Evolutionary conservation across 2,888 invertebrate species (phyloP), one percentile per base, ranked within the genome.

Genomic region (Schizotus pectinicornis): DNA sequence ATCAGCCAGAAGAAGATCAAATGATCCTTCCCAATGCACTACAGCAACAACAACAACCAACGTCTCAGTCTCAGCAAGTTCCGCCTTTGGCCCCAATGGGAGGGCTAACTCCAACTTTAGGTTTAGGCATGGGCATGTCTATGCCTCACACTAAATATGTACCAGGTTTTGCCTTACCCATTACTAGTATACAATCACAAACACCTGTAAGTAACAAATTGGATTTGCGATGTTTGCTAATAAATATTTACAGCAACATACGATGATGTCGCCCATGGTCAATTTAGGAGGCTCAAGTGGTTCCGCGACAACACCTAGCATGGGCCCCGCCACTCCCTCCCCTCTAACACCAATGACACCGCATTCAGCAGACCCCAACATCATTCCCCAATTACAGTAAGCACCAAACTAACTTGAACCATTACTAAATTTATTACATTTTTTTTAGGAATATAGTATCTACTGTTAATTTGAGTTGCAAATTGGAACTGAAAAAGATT

Each of bases 391-490:
- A 75, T 80, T 95, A 75, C 95, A 95, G 94, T 94, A 79, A 59
- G 5, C 3, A 2, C n/a, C 11, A 13, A n/a, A 35, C 12, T 42
- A 22, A 51, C 33, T 48, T 3, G 36, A 35, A 8, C 6, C 8
- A 11, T 37, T 6, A 37, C 9, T 37, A 6, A 8, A 8, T 8
- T 9, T 45, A 43, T 32, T 9, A 39, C 2, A 38, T 59, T 54
- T 42, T 62, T 83, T 83, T 56, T 80, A 95, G 95, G 77, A 99
- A 98, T 76, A 98, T 99, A 73, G 98, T 99, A 0, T 96, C 98
- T 42, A 99, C 98, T 3, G 98, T 99, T 0, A 98, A 97, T 79
- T 82, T 99, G 49, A 93, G 91, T 71, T 97, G 97, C 78, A 95
- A 94, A 80, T 81, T 98, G 66, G 98, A 99, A 76, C 83, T 99